Percentiles rank a stretch among this genome's conserved stretches.
phyloP scores from a whole-genome alignment of 1,140 invertebrate genomes.

The Drosophila sproati region DNA sequence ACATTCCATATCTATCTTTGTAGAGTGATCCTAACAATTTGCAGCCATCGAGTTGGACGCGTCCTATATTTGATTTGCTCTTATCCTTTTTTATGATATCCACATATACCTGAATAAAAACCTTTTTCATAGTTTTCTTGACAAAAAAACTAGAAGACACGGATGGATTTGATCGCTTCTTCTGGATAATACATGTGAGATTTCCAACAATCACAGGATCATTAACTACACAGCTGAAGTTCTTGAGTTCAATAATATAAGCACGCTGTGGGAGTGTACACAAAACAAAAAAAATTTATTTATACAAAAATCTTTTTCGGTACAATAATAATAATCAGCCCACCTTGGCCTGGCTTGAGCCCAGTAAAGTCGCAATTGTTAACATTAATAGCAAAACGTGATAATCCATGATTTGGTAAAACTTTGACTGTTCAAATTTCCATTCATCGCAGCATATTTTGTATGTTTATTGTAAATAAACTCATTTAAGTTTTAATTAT shows the following conservation, averaged over 20 bases:
- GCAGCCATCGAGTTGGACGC: no score
- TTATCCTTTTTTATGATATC: no score
- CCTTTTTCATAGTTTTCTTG: no score
- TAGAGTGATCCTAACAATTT: neutral
- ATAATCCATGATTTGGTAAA: neutral
- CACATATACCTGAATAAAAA: no score
- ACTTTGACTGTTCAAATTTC: neutral
- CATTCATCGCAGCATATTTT: neutral
- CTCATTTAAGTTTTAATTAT: neutral
- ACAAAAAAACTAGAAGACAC: no score
- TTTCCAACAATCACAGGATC: no score
- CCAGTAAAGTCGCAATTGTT: neutral
- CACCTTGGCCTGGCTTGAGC: neutral
- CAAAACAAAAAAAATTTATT: neutral
- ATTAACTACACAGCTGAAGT: neutral
- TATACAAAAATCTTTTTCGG: neutral
- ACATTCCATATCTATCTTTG: slow-evolving; percentile 27
- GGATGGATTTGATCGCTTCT: no score
- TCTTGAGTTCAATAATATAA: neutral
- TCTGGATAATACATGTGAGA: no score
- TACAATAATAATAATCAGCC: neutral
- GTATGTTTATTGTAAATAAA: neutral
- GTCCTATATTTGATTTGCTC: no score
- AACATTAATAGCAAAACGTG: neutral
- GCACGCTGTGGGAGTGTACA: neutral